Evolutionary conservation across 2,113 vertebrate species (phyloP).

Genomic region (Cyanoramphus novaezelandiae): DNA sequence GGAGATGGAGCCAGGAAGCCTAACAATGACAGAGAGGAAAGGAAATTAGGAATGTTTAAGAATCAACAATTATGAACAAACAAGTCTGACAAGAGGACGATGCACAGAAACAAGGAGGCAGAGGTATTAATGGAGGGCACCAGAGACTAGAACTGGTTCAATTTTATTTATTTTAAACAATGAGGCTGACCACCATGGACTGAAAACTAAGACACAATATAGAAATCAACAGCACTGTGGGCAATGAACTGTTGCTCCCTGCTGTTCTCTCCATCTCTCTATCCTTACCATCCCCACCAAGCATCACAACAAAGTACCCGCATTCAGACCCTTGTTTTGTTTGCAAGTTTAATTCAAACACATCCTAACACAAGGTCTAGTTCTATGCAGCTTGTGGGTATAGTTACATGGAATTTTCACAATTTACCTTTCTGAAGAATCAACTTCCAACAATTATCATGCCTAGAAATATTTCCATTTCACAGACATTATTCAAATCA

Average conservation of each 20-base stretch:
- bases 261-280: background rate
- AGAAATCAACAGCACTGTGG: background rate
- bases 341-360: background rate
- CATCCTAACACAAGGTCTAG: background rate
- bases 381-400: background rate
- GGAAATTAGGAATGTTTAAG: background rate
- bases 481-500: background rate
- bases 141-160: background rate
- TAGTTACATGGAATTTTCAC: background rate
- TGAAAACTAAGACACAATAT: background rate
- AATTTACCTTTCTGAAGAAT: background rate
- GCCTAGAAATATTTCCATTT: background rate
- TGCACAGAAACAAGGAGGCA: background rate
- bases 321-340: background rate
- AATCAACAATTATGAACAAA: background rate
- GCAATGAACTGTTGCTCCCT: background rate
- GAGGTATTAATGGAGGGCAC: background rate
- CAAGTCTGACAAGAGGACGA: background rate
- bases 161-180: background rate
- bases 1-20: background rate
- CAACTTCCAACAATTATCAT: background rate
- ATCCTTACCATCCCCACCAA: no score
- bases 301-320: background rate
- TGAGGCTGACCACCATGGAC: background rate
- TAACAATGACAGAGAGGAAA: background rate